A percentile compares a stretch with the other conserved stretches of the same genome.
These are phyloP conservation scores for Holacanthella duospinosa DNA, from an alignment of 2,888 invertebrate species.

Conservation along the genomic window DNA sequence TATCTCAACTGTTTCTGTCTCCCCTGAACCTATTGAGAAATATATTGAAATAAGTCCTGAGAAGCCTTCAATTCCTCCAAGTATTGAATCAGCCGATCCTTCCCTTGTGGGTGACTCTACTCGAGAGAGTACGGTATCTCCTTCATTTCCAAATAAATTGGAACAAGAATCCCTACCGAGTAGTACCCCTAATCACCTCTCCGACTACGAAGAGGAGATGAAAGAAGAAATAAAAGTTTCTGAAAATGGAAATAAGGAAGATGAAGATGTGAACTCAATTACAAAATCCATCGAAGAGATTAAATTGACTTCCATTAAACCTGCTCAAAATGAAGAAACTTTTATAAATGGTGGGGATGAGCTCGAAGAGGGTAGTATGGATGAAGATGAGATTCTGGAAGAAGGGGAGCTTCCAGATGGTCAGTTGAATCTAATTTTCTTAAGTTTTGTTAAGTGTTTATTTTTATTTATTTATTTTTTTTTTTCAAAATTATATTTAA, in stretches of 20 bases:
- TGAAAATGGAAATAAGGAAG: background rate
- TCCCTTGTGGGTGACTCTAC: background rate
- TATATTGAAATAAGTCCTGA: constrained; percentile 14
- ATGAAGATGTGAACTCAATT: background rate
- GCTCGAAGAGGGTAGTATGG: constrained; percentile 15
- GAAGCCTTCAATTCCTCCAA: background rate
- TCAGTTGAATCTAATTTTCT: no score
- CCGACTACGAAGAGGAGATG: background rate
- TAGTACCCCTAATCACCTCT: background rate
- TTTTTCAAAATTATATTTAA: no score
- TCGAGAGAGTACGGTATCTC: background rate
- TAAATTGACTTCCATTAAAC: background rate
- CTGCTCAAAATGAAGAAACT: background rate
- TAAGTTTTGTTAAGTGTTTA: no score
- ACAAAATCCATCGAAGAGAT: background rate
- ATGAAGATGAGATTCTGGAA: constrained; percentile 20
- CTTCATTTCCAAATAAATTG: background rate
- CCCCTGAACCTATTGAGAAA: constrained; percentile 32
- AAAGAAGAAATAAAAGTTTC: background rate
- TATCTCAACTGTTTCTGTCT: constrained; percentile 31
- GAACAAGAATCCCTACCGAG: background rate
- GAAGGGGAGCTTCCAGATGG: constrained; percentile 20
- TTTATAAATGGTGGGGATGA: constrained; percentile 1
- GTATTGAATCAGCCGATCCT: background rate
- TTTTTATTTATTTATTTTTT: no score